These are phyloP conservation scores for Neogale vison DNA, from an alignment of 2,113 vertebrate genomes.

Conservation along the genomic window DNA sequence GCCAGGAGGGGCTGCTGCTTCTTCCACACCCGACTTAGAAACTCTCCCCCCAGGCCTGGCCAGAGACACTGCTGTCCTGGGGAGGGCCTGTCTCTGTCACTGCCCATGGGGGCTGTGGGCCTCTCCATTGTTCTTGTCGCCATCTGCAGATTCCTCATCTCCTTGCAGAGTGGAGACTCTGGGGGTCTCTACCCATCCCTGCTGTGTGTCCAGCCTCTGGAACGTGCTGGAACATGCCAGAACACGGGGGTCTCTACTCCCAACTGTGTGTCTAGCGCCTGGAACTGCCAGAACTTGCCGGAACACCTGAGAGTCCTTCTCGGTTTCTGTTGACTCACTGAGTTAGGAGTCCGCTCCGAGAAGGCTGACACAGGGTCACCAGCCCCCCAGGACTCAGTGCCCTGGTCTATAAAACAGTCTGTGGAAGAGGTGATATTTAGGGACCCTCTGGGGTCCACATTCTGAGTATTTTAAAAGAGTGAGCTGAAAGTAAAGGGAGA, in stretches of 20 bases:
- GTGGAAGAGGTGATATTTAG: neutral
- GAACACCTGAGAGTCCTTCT: neutral
- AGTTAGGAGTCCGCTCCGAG: neutral
- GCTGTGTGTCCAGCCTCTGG: neutral
- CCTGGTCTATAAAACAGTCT: accelerated
- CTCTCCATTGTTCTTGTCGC: neutral
- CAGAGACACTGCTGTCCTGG: neutral
- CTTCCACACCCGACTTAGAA: neutral
- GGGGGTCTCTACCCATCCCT: neutral
- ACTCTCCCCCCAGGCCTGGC: neutral
- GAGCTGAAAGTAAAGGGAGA: neutral
- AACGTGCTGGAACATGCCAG: neutral
- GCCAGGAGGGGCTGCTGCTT: neutral
- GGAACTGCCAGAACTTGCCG: neutral
- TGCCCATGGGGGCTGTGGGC: neutral
- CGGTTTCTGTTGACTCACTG: neutral
- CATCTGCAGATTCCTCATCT: neutral
- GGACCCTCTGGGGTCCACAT: neutral
- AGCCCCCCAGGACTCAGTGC: neutral
- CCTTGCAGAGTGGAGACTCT: neutral
- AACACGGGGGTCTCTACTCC: neutral
- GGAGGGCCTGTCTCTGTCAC: neutral
- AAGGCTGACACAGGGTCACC: neutral
- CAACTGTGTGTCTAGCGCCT: neutral
- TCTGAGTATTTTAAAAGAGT: neutral